Base-by-base conservation (phyloP, 2,888 invertebrate genomes). In the Drosophila kanekoi region DNA sequence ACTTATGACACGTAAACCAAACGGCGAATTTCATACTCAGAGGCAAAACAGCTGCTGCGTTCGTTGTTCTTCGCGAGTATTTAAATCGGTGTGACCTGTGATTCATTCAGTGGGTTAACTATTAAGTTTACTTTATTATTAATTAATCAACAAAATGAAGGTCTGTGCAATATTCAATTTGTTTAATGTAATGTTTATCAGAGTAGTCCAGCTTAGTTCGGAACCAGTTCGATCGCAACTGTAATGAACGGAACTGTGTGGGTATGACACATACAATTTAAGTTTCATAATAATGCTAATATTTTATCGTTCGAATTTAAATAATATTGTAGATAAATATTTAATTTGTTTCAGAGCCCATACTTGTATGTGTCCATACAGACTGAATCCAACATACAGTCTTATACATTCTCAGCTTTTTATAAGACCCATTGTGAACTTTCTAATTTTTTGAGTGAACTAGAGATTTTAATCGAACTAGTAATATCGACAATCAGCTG, bases 1-100 rank as follows among this genome's bases (percentile, higher is more conserved):
- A 18, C 9, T 20, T 64, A 56, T 87, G 85, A 89, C 88, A 85
- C 89, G 86, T 89, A 85, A 83, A 78, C 84, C 65, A 65, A 49
- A 35, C 23, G 8, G 38, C 16, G 10, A 28, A 18, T 44, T 16
- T 32, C 70, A 37, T 52, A 86, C 77, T 62, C 48, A 32, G 49
- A 10, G 32, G 48, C 43, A 45, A 48, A 48, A 40, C 57, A 79
- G 62, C 60, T 71, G 33, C 40, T 49, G 23, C 16, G 28, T 18
- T 56, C 23, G 6, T 37, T 41, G 14, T 6, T 18, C 8, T 23
- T 38, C 2, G 37, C 28, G 20, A 16, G 23, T 28, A 8, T 2
- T 40, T 69, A 1, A 41, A 11, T 62, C 18, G 35, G 5, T 43
- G 16, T 16, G 54, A 41, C 14, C 52, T 43, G 16, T 60, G 45